These are phyloP conservation scores for Galeruca laticollis DNA, from an alignment of 2,888 invertebrate species.

Conservation along the genomic window DNA sequence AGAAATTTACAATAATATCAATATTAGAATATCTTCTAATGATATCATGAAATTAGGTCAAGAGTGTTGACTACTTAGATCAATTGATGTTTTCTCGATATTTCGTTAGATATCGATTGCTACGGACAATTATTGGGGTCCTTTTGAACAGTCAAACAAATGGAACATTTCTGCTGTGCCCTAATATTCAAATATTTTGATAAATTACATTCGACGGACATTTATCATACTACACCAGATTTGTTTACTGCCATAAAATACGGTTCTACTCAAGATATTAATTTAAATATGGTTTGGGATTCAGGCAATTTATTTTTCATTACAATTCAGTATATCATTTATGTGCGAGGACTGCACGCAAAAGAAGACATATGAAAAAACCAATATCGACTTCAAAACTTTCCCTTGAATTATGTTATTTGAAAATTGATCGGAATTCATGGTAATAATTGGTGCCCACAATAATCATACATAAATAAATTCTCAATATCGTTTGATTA, in stretches of 20 bases:
- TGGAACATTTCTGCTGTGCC: conserved; percentile 2
- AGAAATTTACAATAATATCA: neutral
- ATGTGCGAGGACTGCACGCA: neutral
- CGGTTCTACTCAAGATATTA: neutral
- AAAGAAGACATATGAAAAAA: neutral
- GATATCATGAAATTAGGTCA: neutral
- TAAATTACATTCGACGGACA: conserved; percentile 10
- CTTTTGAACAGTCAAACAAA: conserved; percentile 16
- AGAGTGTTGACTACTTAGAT: neutral
- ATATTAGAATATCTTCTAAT: neutral
- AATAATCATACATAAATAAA: no score
- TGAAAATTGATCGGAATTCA: no score
- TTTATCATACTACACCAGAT: conserved; percentile 22
- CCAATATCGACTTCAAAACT: neutral
- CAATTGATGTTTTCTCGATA: neutral
- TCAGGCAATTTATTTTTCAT: conserved; percentile 6
- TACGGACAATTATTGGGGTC: neutral
- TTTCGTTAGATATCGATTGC: neutral
- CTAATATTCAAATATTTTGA: conserved; percentile 20
- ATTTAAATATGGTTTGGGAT: neutral
- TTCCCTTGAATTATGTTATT: neutral
- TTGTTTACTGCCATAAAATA: conserved; percentile 17
- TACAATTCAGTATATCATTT: neutral
- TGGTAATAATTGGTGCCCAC: no score
- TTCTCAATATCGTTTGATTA: no score